These are phyloP conservation scores for Hanleya hanleyi DNA, from an alignment of 2,888 invertebrate genomes.

Conservation along the genomic window DNA sequence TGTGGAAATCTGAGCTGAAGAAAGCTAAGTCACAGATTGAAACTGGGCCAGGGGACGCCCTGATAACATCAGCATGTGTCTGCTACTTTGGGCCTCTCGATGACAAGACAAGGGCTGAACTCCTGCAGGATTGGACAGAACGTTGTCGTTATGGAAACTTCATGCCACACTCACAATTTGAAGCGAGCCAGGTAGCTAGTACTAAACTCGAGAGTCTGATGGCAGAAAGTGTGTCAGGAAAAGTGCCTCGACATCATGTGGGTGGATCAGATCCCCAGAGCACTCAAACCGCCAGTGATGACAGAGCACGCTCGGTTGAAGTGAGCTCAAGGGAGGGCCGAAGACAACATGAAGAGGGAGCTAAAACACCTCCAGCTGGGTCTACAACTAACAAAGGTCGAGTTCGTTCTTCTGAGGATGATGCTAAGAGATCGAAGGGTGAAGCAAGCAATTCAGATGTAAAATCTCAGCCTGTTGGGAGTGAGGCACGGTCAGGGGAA, in stretches of 20 bases:
- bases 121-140: conserved; percentile 67
- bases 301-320: no score
- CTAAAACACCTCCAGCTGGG: no score
- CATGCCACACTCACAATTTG: not conserved
- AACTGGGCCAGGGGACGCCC: conserved; percentile 67
- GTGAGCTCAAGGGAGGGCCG: no score
- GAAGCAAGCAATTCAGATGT: not conserved
- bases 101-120: conserved; percentile 59
- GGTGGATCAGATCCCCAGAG: no score
- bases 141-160: conserved; percentile 58
- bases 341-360: no score
- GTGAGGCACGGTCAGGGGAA: no score
- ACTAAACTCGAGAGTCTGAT: not conserved
- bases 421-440: not conserved
- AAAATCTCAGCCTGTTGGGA: not conserved
- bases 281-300: no score
- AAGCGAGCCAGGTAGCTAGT: not conserved
- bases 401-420: not conserved
- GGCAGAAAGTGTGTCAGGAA: not conserved
- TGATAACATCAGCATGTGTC: conserved; percentile 67
- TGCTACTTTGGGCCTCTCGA: conserved; percentile 70
- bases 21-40: conserved; percentile 59
- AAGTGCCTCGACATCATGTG: not conserved
- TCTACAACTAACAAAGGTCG: no score
- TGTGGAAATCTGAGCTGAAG: conserved; percentile 67